Evolutionary conservation across 2,113 vertebrate genomes (phyloP), one percentile per base, ranked within the genome.

Genomic region (Lota lota): DNA sequence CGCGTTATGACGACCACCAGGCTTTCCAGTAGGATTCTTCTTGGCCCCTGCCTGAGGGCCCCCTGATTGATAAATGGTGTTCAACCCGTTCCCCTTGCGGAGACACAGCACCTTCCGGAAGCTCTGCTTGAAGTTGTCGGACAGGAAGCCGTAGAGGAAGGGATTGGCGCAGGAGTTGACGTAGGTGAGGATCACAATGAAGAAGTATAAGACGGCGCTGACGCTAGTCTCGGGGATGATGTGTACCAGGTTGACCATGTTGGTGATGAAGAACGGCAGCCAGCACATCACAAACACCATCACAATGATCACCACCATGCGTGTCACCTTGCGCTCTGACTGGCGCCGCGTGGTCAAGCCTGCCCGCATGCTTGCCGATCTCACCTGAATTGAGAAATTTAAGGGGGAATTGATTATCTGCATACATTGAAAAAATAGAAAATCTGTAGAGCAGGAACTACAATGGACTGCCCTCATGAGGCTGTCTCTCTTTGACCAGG

Each of bases 121-220:
- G 78, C 95, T 96, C 88, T 95, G 92, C 69, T 92, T 94, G 87
- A 98, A 93, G 89, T 95, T 98, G 64, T 96, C 93, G 0, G 95
- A 97, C 63, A 98, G 94, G 75, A 96, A 96, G 22, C 90, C 93
- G 0, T 98, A 98, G 40, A 98, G 93, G 24, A 97, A 64, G 0
- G 95, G 96, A 79, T 97, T 98, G 88, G 94, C 95, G 3, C 95
- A 98, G 85, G 95, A 97, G 88, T 97, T 97, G 79, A 95, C 93
- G 0, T 98, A 97, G 73, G 95, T 94, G 22, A 98, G 87, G 72
- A 94, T 90, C 75, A 96, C 95, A 70, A 92, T 77, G 2, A 91
- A 93, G 85, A 94, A 95, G 88, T 95, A 96, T 50, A 95, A 61
- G 0, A 90, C 83, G 0, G 82, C 79, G 0, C 81, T 78, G 4